Conservation (phyloP, 2,888 invertebrate genomes). For the Drosophila kambysellisi region DNA sequence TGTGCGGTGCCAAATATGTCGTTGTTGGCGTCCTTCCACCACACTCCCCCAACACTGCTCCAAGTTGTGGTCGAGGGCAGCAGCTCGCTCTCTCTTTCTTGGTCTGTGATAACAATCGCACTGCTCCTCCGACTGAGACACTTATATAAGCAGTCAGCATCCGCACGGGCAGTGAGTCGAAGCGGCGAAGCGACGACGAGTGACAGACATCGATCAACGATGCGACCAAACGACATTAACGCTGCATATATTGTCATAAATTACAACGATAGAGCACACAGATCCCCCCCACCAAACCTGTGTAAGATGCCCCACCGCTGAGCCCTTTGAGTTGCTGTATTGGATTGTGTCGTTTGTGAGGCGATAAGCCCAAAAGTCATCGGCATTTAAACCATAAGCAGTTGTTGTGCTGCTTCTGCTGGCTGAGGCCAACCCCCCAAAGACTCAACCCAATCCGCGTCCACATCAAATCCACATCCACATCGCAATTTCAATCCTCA, state of each 20-base stretch:
- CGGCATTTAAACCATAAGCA: constrained; percentile 78
- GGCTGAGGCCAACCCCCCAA: constrained; percentile 66
- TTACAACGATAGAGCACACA: constrained; percentile 68
- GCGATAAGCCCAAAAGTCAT: constrained; percentile 72
- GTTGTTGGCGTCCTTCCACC: neutral
- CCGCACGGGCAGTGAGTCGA: constrained; percentile 45
- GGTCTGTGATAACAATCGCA: constrained; percentile 62
- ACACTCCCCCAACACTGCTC: neutral
- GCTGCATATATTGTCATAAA: constrained; percentile 85
- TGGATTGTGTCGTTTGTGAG: constrained; percentile 44
- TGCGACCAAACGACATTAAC: constrained; percentile 81
- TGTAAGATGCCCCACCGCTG: constrained; percentile 1
- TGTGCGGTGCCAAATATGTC: constrained; percentile 76
- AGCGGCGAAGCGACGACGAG: constrained; percentile 46
- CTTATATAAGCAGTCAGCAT: constrained; percentile 80
- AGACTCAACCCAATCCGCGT: constrained; percentile 42
- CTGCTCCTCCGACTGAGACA: constrained; percentile 44
- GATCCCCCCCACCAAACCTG: neutral
- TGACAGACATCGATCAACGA: constrained; percentile 79
- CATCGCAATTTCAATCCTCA: constrained; percentile 35
- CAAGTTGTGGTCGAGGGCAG: constrained; percentile 8
- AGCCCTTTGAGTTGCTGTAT: constrained; percentile 43
- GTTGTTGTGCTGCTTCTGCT: constrained; percentile 15
- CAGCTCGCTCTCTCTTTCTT: constrained; percentile 3
- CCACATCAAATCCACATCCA: constrained; percentile 29